These are phyloP conservation scores for Galaxea fascicularis DNA, from an alignment of 92 coral and sea anemone species.

Conservation along the genomic window DNA sequence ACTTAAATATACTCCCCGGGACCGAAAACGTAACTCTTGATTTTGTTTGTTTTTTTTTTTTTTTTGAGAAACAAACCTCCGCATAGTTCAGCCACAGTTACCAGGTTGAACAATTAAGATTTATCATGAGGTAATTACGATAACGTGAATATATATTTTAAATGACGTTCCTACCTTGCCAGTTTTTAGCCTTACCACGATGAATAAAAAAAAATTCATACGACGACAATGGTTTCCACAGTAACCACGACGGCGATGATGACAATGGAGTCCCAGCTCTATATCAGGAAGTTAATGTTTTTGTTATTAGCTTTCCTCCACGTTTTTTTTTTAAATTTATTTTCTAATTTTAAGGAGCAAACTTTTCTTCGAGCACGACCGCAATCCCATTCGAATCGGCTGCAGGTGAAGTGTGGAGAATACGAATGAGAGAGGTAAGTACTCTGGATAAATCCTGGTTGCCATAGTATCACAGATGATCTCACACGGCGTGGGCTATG, in stretches of 20 bases:
- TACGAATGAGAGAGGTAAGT: conserved; percentile 71
- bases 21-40: no score
- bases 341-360: background rate
- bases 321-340: background rate
- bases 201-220: no score
- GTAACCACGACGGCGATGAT: background rate
- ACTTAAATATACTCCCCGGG: no score
- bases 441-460: no score
- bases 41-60: no score
- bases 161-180: background rate
- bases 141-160: no score
- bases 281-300: background rate
- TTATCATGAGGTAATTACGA: no score
- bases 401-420: conserved; percentile 63
- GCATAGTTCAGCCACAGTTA: no score
- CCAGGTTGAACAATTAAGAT: no score
- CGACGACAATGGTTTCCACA: background rate
- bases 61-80: no score
- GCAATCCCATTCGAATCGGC: conserved; percentile 15
- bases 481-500: background rate
- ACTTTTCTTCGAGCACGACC: background rate
- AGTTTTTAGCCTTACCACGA: no score
- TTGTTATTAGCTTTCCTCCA: background rate
- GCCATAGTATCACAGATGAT: background rate
- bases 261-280: background rate